phyloP scores from a whole-genome alignment of 2,888 invertebrate genomes.

The Latrodectus elegans region DNA sequence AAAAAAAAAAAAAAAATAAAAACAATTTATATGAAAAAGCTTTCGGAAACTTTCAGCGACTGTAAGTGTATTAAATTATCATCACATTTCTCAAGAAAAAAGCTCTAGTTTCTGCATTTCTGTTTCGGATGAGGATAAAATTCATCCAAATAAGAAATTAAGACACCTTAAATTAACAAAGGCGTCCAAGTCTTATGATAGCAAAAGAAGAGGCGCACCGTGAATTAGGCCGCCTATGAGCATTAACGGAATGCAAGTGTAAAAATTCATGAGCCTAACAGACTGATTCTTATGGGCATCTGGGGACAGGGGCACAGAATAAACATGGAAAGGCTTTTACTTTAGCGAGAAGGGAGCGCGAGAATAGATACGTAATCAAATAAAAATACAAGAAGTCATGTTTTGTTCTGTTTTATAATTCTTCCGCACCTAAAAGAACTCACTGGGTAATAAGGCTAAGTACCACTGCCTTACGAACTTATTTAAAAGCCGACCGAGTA shows the following conservation, averaged over 20 bases:
- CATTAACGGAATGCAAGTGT: conserved; percentile 32
- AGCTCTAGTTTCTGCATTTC: neutral
- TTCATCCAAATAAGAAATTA: conserved; percentile 42
- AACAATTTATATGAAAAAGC: no score
- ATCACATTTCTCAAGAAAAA: no score
- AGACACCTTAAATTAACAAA: conserved; percentile 37
- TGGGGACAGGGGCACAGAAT: conserved; percentile 18
- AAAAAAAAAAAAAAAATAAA: no score
- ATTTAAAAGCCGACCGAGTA: no score
- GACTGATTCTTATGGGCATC: conserved; percentile 29
- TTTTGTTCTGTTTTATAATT: conserved; percentile 17
- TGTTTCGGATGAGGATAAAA: neutral
- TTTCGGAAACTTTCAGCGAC: no score
- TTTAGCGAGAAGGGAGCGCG: conserved; percentile 4
- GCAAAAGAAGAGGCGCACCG: conserved; percentile 10
- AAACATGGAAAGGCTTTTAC: conserved; percentile 54
- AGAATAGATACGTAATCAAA: conserved; percentile 26
- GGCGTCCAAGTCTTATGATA: conserved; percentile 28
- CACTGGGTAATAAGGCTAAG: no score
- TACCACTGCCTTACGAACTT: no score
- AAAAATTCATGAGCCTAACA: conserved; percentile 52
- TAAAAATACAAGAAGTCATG: conserved; percentile 14
- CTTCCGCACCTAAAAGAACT: neutral
- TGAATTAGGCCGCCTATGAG: conserved; percentile 26
- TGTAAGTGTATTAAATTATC: no score